phyloP scores from a whole-genome alignment of 2,888 invertebrate species.

The Meiosimyza platycephala region DNA sequence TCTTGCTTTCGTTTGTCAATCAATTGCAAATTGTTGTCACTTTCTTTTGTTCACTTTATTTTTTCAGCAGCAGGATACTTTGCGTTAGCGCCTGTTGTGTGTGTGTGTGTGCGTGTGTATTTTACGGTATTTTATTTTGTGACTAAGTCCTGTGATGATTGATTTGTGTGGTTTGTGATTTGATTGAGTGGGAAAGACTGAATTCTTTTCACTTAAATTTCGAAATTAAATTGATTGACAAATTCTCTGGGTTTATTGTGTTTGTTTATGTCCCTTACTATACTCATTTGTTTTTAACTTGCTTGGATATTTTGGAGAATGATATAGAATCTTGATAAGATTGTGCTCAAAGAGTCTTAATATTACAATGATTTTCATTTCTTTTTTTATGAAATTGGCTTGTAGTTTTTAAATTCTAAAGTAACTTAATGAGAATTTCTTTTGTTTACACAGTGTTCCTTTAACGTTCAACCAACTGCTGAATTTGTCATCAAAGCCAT shows the following conservation, averaged over 20 bases:
- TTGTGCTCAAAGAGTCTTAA: no score
- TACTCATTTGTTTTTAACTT: no score
- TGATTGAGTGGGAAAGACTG: slow-evolving; percentile 5
- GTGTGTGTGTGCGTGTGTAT: slow-evolving; percentile 5
- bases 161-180: slow-evolving; percentile 36
- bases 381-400: no score
- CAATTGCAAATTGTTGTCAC: slow-evolving; percentile 56
- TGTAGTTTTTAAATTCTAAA: no score
- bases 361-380: no score
- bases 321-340: no score
- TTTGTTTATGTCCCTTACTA: slow-evolving; percentile 16
- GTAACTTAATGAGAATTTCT: no score
- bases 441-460: no score
- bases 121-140: slow-evolving; percentile 40
- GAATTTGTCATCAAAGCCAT: no score
- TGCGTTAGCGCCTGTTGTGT: background rate
- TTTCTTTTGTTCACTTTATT: slow-evolving; percentile 24
- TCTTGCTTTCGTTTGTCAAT: slow-evolving; percentile 53
- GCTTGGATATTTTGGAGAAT: no score
- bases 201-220: background rate
- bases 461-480: no score
- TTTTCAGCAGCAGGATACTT: background rate
- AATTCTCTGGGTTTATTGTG: background rate
- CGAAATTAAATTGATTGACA: background rate
- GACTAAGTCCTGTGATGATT: slow-evolving; percentile 39